Evolutionary conservation across 1,140 invertebrate genomes (phyloP).

Genomic region (Aphelinus certus): DNA sequence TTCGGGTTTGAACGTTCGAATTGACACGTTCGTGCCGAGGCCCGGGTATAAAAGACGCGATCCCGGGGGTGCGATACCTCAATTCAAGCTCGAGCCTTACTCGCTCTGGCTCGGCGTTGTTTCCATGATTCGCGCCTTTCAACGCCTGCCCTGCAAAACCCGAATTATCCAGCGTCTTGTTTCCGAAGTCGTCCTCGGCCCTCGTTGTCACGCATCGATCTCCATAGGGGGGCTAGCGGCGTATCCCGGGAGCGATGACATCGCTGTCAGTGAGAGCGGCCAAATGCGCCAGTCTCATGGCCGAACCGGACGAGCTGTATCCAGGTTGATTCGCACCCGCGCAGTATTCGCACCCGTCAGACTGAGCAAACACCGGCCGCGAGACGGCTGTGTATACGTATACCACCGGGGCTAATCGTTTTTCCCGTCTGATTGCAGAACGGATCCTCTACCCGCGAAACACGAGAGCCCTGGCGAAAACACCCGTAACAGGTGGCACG

Average conservation of each 20-base stretch:
- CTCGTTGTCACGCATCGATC: too few relatives aligned
- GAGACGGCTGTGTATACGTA: background rate
- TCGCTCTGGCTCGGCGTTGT: too few relatives aligned
- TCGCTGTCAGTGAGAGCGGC: conserved; percentile 55
- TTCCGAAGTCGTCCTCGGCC: too few relatives aligned
- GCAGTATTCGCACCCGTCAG: background rate
- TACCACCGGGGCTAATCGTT: too few relatives aligned
- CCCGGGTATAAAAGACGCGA: conserved; percentile 51
- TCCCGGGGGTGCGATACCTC: background rate
- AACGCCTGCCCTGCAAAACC: too few relatives aligned
- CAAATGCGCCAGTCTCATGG: conserved; percentile 58
- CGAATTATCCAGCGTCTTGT: too few relatives aligned
- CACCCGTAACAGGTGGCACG: conserved; percentile 67
- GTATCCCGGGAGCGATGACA: background rate
- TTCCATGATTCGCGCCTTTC: too few relatives aligned
- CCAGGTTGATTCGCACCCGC: conserved; percentile 48
- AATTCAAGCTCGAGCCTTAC: background rate
- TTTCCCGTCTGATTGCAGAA: conserved; percentile 55
- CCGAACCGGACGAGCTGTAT: conserved; percentile 59
- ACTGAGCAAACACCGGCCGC: background rate
- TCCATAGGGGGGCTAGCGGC: too few relatives aligned
- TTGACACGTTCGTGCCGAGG: conserved; percentile 58
- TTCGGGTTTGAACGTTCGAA: conserved; percentile 46
- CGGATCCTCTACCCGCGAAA: conserved; percentile 65
- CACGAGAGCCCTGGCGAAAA: conserved; percentile 55